Percentiles rank a stretch among this genome's conserved stretches.
Evolutionary conservation across 2,888 invertebrate genomes (phyloP).

Genomic region (Ypsolopha scabrella): DNA sequence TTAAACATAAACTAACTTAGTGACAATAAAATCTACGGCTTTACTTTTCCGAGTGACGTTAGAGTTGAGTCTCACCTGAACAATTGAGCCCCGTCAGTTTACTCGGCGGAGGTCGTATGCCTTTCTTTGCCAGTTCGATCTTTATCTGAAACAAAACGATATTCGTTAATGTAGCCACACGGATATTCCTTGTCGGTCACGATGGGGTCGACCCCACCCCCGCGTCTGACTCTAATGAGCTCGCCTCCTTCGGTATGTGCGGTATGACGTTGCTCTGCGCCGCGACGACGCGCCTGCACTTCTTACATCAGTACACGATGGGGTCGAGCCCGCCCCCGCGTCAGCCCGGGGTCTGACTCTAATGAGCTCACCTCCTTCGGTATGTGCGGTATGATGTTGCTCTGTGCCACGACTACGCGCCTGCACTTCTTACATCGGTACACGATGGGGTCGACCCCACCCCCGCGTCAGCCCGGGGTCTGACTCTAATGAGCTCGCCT

Average conservation of each 20-base stretch:
- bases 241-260: constrained; percentile 64
- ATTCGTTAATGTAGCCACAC: no score
- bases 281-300: constrained; percentile 86
- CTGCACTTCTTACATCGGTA: constrained; percentile 88
- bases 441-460: constrained; percentile 84
- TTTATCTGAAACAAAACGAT: constrained; percentile 16
- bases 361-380: constrained; percentile 27
- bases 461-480: constrained; percentile 83
- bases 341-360: constrained; percentile 81
- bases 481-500: constrained; percentile 41
- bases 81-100: constrained; percentile 41
- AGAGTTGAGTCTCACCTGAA: constrained; percentile 43
- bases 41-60: neutral
- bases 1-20: no score
- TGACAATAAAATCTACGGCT: no score
- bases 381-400: constrained; percentile 81
- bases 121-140: constrained; percentile 46
- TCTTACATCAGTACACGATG: constrained; percentile 85
- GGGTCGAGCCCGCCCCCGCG: constrained; percentile 83
- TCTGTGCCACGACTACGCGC: constrained; percentile 84
- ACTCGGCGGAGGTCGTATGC: constrained; percentile 49
- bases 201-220: no score
- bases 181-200: no score
- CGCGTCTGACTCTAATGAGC: neutral
- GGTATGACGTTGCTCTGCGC: constrained; percentile 82